Percentiles rank a stretch among this genome's conserved stretches.
Evolutionary conservation across 2,113 vertebrate species (phyloP).

Genomic region (Grus americana): DNA sequence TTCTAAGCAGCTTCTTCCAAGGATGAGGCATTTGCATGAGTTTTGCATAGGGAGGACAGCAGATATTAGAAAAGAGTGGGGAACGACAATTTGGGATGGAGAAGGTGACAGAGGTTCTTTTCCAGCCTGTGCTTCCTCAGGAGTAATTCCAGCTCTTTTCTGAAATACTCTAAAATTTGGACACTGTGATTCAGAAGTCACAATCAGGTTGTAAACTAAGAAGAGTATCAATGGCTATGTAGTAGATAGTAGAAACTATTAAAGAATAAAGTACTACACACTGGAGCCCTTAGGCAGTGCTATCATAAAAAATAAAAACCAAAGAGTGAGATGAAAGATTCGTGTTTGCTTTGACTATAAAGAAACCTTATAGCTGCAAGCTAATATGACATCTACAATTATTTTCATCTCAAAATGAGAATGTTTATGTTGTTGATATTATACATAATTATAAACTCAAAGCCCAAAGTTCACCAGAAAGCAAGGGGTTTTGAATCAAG

Average conservation of each 20-base stretch:
- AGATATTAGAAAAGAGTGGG: neutral
- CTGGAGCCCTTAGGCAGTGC: neutral
- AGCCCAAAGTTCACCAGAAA: neutral
- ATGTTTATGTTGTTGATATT: neutral
- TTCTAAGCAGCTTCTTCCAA: neutral
- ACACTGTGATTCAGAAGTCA: neutral
- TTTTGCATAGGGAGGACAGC: neutral
- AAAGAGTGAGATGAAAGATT: neutral
- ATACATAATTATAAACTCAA: neutral
- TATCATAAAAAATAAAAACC: neutral
- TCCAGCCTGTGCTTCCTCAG: neutral
- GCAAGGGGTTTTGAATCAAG: neutral
- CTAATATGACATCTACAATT: neutral
- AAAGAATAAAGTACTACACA: neutral
- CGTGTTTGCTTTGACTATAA: neutral
- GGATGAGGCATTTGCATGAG: neutral
- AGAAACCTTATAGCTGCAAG: neutral
- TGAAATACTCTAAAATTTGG: neutral
- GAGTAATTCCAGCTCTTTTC: neutral
- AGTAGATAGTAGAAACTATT: neutral
- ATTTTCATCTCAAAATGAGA: neutral
- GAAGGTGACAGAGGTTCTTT: accelerated
- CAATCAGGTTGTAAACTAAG: neutral
- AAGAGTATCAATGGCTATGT: neutral
- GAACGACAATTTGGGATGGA: neutral